Conservation (phyloP, 2,797 vertebrate species). For the Clarias fuscus region DNA sequence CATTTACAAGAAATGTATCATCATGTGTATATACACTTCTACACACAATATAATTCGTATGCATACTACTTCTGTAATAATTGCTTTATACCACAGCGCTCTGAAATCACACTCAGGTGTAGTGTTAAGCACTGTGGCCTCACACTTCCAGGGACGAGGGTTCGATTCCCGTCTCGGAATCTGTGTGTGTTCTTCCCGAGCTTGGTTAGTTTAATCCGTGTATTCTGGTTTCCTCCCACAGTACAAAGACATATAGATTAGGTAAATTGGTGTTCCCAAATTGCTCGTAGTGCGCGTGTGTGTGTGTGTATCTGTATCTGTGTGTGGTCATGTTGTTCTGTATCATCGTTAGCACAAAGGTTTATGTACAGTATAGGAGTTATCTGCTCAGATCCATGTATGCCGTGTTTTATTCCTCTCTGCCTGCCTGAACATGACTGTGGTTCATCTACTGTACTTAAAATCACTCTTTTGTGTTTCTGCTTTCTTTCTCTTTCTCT, state of each 20-base stretch:
- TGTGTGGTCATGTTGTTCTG: background rate
- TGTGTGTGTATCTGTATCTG: background rate
- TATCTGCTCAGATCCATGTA: slow-evolving; percentile 6
- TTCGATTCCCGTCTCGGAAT: too few relatives aligned
- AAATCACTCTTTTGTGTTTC: slow-evolving; percentile 14
- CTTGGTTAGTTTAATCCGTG: too few relatives aligned
- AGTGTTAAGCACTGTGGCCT: too few relatives aligned
- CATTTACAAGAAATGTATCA: background rate
- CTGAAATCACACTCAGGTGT: too few relatives aligned
- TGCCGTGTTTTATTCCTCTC: slow-evolving; percentile 10
- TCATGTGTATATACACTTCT: background rate
- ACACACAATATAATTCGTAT: background rate
- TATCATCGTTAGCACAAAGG: background rate
- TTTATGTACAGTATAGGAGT: background rate
- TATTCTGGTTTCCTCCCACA: too few relatives aligned
- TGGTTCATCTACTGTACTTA: slow-evolving; percentile 11
- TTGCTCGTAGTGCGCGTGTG: background rate
- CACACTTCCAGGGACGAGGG: too few relatives aligned
- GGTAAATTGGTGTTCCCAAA: too few relatives aligned
- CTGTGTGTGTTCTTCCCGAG: too few relatives aligned
- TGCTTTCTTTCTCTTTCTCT: slow-evolving; percentile 2
- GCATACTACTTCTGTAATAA: too few relatives aligned
- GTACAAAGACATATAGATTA: too few relatives aligned
- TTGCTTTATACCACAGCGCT: too few relatives aligned
- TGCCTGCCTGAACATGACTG: slow-evolving; percentile 19